Conservation (phyloP, 2,888 invertebrate genomes). For the Luffia ferchaultella region DNA sequence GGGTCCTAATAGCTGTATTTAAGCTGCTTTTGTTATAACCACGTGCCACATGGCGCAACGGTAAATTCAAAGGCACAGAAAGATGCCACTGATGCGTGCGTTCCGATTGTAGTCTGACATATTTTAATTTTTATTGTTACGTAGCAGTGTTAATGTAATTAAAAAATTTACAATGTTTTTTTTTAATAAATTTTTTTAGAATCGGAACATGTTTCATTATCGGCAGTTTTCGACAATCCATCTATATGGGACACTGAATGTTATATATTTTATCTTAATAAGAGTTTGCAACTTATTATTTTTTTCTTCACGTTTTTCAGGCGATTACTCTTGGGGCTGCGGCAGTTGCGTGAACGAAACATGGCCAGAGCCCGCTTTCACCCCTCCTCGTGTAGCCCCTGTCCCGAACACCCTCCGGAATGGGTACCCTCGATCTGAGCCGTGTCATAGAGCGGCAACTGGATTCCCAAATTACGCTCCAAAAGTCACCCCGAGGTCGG, state of each 20-base stretch:
- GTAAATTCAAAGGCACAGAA: too few species aligned
- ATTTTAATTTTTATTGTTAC: too few species aligned
- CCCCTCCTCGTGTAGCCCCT: slow-evolving; percentile 29
- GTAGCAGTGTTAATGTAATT: too few species aligned
- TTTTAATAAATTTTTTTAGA: too few species aligned
- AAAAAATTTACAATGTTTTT: too few species aligned
- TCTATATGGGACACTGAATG: slow-evolving; percentile 5
- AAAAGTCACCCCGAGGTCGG: slow-evolving; percentile 30
- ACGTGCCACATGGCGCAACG: too few species aligned
- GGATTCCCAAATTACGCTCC: slow-evolving; percentile 33
- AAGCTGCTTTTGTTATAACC: too few species aligned
- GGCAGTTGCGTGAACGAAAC: slow-evolving; percentile 34
- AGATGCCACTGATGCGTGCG: too few species aligned
- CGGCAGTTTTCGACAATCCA: slow-evolving; percentile 15
- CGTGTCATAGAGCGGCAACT: slow-evolving; percentile 32
- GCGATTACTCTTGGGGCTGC: slow-evolving; percentile 35
- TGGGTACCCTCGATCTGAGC: slow-evolving; percentile 39
- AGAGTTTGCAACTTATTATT: background rate
- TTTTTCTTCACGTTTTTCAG: slow-evolving; percentile 20
- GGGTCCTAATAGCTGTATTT: too few species aligned
- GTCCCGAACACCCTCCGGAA: slow-evolving; percentile 42
- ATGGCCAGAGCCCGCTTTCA: slow-evolving; percentile 34
- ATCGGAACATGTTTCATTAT: too few species aligned
- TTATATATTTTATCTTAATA: slow-evolving; percentile 4
- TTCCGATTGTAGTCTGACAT: too few species aligned